Evolutionary conservation across 2,797 vertebrate genomes (phyloP).

Genomic region (Tenualosa ilisha): DNA sequence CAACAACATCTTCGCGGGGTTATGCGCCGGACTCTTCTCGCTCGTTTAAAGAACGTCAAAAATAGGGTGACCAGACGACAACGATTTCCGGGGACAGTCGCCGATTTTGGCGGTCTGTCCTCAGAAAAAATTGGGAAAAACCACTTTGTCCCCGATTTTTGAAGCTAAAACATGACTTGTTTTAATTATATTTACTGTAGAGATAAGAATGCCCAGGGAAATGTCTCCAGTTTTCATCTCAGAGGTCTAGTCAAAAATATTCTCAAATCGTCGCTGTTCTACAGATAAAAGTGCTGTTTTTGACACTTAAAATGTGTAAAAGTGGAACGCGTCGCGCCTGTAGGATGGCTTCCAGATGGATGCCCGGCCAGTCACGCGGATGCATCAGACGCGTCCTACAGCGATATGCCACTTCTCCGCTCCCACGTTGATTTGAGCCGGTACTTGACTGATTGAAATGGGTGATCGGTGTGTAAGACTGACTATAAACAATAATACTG

Average conservation of each 20-base stretch:
- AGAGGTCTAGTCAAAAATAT: neutral
- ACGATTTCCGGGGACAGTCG: too few species aligned
- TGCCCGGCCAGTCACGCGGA: slow-evolving; percentile 36
- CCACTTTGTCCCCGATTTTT: too few species aligned
- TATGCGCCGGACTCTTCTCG: too few species aligned
- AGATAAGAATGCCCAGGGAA: too few species aligned
- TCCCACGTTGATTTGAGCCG: neutral
- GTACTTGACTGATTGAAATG: neutral
- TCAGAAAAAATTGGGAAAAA: too few species aligned
- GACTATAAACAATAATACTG: neutral
- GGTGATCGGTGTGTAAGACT: neutral
- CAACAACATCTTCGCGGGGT: neutral
- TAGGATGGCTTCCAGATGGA: slow-evolving; percentile 46
- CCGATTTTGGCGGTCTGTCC: too few species aligned
- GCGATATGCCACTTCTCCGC: neutral
- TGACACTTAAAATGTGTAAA: neutral
- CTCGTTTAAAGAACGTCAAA: neutral
- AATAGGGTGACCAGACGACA: neutral
- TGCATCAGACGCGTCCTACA: slow-evolving; percentile 35
- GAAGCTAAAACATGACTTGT: too few species aligned
- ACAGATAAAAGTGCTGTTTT: neutral
- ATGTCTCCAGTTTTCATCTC: too few species aligned
- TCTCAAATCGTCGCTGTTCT: neutral
- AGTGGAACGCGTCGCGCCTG: too few species aligned
- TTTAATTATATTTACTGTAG: too few species aligned